Evolutionary conservation across 2,888 invertebrate species (phyloP).

Genomic region (Pammene fasciana): DNA sequence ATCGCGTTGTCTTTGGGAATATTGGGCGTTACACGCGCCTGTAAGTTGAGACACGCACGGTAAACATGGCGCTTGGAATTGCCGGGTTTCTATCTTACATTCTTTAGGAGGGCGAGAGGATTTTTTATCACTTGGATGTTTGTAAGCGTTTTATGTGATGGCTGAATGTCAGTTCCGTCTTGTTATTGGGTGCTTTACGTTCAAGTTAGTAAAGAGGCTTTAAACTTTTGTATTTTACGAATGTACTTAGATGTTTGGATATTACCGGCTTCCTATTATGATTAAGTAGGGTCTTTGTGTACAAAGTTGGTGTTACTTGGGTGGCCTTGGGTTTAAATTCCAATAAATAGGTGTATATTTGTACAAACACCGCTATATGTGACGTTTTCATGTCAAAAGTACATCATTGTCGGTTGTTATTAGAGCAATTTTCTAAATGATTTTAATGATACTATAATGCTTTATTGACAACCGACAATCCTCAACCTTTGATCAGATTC

Average conservation of each 20-base stretch:
- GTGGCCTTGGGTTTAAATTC: no score
- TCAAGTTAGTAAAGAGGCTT: conserved; percentile 14
- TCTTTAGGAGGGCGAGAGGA: conserved; percentile 27
- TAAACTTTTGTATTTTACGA: conserved; percentile 6
- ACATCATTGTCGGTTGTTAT: no score
- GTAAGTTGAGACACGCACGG: conserved; percentile 38
- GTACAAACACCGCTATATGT: no score
- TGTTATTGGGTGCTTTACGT: conserved; percentile 7
- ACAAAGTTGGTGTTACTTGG: neutral
- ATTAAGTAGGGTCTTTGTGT: neutral
- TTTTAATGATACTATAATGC: no score
- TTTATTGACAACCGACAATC: no score
- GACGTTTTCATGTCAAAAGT: no score
- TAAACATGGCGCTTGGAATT: conserved; percentile 37
- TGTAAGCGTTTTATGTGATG: conserved; percentile 34
- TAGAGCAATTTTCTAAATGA: no score
- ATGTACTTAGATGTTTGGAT: neutral
- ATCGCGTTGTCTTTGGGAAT: conserved; percentile 39
- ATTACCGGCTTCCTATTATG: neutral
- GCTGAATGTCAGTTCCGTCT: conserved; percentile 14
- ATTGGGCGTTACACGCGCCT: conserved; percentile 37
- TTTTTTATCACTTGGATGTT: conserved; percentile 37
- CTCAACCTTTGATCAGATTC: no score
- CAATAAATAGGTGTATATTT: no score
- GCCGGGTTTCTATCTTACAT: conserved; percentile 32